These are phyloP conservation scores for Cepaea hortensis DNA, from an alignment of 2,888 invertebrate species.

Conservation along the genomic window DNA sequence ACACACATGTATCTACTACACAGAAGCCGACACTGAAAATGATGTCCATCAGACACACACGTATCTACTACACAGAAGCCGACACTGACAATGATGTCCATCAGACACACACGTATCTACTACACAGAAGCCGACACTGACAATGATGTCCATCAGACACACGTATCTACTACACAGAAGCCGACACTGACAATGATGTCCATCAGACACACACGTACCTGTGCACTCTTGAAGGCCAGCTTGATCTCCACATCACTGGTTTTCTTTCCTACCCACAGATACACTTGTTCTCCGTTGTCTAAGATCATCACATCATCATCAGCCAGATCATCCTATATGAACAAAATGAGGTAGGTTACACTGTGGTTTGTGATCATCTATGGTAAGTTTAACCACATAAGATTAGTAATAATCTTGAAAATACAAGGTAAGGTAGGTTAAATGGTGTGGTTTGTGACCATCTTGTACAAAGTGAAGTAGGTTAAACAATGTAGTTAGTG, in stretches of 20 bases:
- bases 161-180: no score
- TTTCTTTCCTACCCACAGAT: constrained; percentile 96
- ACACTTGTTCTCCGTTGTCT: constrained; percentile 98
- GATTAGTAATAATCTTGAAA: no score
- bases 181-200: background rate
- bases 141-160: background rate
- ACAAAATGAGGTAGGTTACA: background rate
- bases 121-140: background rate
- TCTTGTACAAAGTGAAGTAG: no score
- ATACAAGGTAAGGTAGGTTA: no score
- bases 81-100: background rate
- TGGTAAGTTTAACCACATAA: no score
- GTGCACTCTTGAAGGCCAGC: constrained; percentile 97
- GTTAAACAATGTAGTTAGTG: no score
- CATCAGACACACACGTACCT: constrained; percentile 80
- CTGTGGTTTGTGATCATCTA: no score
- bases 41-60: background rate
- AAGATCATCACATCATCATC: constrained; percentile 99
- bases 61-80: no score
- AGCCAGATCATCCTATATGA: constrained; percentile 92
- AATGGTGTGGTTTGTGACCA: no score
- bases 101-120: constrained; percentile 80
- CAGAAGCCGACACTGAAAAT: background rate
- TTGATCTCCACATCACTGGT: constrained; percentile 99
- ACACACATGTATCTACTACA: constrained; percentile 80